A percentile compares a stretch with the other conserved stretches of the same genome.
These are phyloP conservation scores for Syngnathoides biaculeatus DNA, from an alignment of 2,113 vertebrate species.

Conservation along the genomic window DNA sequence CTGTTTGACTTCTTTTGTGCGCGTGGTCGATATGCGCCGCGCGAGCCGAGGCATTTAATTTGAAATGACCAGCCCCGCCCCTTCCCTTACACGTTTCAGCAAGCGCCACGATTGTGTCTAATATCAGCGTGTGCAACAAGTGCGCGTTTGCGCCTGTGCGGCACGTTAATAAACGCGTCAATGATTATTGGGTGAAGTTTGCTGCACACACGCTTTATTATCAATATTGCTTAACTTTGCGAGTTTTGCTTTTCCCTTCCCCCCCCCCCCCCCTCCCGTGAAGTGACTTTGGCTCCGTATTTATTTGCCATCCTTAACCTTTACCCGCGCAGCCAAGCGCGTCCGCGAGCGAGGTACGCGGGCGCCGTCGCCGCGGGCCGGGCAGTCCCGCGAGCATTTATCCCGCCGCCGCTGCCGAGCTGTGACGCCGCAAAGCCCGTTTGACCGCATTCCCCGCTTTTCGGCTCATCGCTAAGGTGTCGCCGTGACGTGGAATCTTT, in stretches of 20 bases:
- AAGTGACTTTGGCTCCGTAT: neutral
- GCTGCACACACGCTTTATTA: slow-evolving; percentile 21
- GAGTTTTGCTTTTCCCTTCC: neutral
- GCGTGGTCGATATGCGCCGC: neutral
- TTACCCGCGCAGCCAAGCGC: neutral
- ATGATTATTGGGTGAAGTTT: slow-evolving; percentile 45
- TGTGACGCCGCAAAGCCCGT: slow-evolving; percentile 32
- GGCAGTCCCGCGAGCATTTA: slow-evolving; percentile 6
- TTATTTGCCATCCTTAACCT: neutral
- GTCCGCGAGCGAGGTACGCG: neutral
- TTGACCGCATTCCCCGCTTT: slow-evolving; percentile 48
- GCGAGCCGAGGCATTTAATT: neutral
- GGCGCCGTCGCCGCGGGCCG: slow-evolving; percentile 9
- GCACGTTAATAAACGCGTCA: slow-evolving; percentile 18
- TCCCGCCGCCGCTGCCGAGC: slow-evolving; percentile 18
- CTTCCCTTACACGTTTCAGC: neutral
- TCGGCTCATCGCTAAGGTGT: slow-evolving; percentile 1
- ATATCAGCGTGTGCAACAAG: neutral
- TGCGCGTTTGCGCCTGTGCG: slow-evolving; percentile 1
- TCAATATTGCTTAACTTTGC: neutral
- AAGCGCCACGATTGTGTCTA: neutral
- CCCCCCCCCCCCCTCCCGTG: neutral
- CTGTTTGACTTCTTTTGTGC: neutral
- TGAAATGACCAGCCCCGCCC: neutral
- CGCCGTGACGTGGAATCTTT: slow-evolving; percentile 6